phyloP scores from a whole-genome alignment of 2,113 vertebrate species.

The Hippocampus abdominalis region DNA sequence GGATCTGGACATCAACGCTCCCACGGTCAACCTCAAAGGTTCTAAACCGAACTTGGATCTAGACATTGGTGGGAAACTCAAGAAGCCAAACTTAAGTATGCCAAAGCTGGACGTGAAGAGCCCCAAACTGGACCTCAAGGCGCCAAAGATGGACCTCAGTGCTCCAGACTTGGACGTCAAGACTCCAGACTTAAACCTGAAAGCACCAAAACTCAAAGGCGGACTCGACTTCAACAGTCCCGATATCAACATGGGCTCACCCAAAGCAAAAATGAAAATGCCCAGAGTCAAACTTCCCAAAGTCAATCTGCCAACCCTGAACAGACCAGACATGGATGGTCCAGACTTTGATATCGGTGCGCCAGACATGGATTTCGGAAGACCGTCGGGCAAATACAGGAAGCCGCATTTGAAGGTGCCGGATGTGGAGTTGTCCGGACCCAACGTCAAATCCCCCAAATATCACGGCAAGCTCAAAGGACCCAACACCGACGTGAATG shows the following conservation, averaged over 20 bases:
- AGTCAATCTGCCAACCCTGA: constrained; percentile 34
- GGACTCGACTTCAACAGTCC: constrained; percentile 37
- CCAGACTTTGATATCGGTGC: constrained; percentile 35
- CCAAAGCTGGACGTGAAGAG: constrained; percentile 27
- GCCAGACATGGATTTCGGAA: constrained; percentile 31
- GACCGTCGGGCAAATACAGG: constrained; percentile 25
- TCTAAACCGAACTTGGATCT: constrained; percentile 42
- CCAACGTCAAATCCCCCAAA: constrained; percentile 43
- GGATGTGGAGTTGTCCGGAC: constrained; percentile 12
- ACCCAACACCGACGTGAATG: constrained; percentile 46
- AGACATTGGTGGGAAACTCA: constrained; percentile 41
- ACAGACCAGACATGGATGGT: constrained; percentile 35
- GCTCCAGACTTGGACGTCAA: constrained; percentile 40
- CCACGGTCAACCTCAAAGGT: constrained; percentile 42
- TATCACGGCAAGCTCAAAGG: constrained; percentile 48
- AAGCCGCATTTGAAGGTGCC: constrained; percentile 42
- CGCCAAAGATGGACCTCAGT: constrained; percentile 31
- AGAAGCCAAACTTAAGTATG: constrained; percentile 44
- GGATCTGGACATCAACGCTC: constrained; percentile 34
- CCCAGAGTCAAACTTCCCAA: constrained; percentile 56
- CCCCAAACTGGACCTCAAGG: constrained; percentile 29
- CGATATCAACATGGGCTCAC: constrained; percentile 38
- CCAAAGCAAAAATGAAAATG: constrained; percentile 42
- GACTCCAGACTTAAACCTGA: constrained; percentile 46
- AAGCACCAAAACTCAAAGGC: constrained; percentile 52